These are phyloP conservation scores for Manduca sexta DNA, from an alignment of 1,140 invertebrate genomes.

Conservation along the genomic window DNA sequence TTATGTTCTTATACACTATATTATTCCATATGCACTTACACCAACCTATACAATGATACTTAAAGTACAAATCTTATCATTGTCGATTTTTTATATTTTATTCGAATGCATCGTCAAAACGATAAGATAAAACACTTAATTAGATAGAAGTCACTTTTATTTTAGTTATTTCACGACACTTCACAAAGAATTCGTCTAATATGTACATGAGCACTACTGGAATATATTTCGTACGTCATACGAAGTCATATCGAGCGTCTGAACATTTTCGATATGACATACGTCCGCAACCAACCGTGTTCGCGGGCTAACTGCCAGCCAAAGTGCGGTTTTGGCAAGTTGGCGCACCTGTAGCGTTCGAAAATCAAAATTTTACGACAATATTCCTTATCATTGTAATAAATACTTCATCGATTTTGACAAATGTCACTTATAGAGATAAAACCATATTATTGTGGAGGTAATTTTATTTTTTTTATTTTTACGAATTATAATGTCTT, in stretches of 20 bases:
- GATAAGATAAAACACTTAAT: constrained; percentile 5
- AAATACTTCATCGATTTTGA: too few relatives aligned
- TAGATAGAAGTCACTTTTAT: constrained; percentile 1
- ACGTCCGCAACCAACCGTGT: constrained; percentile 4
- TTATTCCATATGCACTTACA: too few relatives aligned
- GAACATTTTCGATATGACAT: neutral
- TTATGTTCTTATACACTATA: neutral
- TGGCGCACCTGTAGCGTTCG: too few relatives aligned
- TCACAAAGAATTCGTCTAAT: constrained; percentile 5
- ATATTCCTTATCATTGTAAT: too few relatives aligned
- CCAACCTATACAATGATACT: too few relatives aligned
- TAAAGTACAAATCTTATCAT: constrained; percentile 3
- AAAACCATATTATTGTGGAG: too few relatives aligned
- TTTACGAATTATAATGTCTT: too few relatives aligned
- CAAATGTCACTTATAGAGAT: too few relatives aligned
- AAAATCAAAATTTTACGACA: too few relatives aligned
- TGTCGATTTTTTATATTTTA: constrained; percentile 3
- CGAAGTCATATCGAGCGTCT: constrained; percentile 4
- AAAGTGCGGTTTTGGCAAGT: too few relatives aligned
- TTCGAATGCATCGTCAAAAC: constrained; percentile 1
- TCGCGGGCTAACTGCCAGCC: constrained; percentile 6
- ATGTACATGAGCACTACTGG: constrained; percentile 4
- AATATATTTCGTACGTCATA: neutral
- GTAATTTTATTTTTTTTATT: too few relatives aligned
- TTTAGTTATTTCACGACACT: constrained; percentile 5